phyloP scores from a whole-genome alignment of 2,113 vertebrate genomes.

The Pelmatolapia mariae region DNA sequence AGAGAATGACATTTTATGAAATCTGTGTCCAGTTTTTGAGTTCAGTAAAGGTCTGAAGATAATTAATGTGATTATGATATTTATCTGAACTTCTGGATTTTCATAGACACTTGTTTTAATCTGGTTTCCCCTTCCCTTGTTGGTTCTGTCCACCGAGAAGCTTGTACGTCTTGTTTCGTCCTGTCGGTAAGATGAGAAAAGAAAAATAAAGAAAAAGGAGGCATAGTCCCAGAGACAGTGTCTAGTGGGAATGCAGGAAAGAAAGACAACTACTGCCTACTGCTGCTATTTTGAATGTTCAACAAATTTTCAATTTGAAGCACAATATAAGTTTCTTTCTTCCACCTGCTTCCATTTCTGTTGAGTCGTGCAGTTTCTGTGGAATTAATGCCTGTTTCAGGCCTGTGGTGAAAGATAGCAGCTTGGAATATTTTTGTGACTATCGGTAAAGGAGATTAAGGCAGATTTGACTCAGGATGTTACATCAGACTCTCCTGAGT shows the following conservation, averaged over 20 bases:
- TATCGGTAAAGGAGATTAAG: conserved; percentile 10
- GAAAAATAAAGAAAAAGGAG: background rate
- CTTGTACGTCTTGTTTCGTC: background rate
- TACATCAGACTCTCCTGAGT: conserved; percentile 3
- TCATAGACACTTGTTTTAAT: background rate
- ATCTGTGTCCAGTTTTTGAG: rapidly evolving
- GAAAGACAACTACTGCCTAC: background rate
- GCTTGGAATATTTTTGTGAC: background rate
- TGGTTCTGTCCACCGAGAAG: background rate
- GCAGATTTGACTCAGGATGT: conserved; percentile 9
- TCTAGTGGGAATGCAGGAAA: background rate
- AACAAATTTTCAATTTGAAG: background rate
- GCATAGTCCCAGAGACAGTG: too few species aligned
- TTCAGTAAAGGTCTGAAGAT: background rate
- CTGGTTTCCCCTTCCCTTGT: background rate
- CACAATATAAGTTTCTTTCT: background rate
- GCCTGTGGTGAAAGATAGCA: background rate
- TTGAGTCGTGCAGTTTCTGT: background rate
- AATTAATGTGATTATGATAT: background rate
- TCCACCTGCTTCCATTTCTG: background rate
- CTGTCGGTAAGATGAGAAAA: background rate
- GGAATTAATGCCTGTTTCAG: background rate
- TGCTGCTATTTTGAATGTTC: background rate
- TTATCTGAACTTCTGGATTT: background rate
- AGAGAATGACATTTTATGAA: background rate